phyloP scores from a whole-genome alignment of 2,113 vertebrate species.

The Corydoras maculifer region DNA sequence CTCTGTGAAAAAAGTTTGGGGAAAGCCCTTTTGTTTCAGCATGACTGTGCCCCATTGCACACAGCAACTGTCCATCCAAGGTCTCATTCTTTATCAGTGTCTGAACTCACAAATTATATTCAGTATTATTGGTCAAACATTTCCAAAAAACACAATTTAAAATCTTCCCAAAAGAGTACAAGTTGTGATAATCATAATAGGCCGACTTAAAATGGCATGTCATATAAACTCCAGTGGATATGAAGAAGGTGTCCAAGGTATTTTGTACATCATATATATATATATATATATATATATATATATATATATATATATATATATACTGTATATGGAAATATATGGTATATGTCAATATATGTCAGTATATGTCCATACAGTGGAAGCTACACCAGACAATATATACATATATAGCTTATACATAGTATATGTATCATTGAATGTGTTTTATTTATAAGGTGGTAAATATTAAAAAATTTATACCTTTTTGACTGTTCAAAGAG shows the following conservation, averaged over 20 bases:
- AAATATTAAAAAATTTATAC: slow-evolving; percentile 20
- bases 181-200: no score
- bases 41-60: background rate
- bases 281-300: background rate
- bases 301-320: background rate
- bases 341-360: background rate
- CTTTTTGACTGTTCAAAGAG: slow-evolving; percentile 13
- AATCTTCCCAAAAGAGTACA: no score
- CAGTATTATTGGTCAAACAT: no score
- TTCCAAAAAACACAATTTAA: no score
- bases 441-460: slow-evolving; percentile 16
- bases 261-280: no score
- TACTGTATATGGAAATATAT: background rate
- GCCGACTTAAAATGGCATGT: no score
- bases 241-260: no score
- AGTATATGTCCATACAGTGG: background rate
- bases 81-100: no score
- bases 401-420: background rate
- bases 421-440: background rate
- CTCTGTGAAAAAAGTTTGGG: no score
- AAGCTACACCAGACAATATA: background rate
- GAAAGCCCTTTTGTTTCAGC: background rate
- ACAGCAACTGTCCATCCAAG: background rate
- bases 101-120: no score
- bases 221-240: no score